These are phyloP conservation scores for Formica exsecta DNA, from an alignment of 1,140 invertebrate genomes.

Conservation along the genomic window DNA sequence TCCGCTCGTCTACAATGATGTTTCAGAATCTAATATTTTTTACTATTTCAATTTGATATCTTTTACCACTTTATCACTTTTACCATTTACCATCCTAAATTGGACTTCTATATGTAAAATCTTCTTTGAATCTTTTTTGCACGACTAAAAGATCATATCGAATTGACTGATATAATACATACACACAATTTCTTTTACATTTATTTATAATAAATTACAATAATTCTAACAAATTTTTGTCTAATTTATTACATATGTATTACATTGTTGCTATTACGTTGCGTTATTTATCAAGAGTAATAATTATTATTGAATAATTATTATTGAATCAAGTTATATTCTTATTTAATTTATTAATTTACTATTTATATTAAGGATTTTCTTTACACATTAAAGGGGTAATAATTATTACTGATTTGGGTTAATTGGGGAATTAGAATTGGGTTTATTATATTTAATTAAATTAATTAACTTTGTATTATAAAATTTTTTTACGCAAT, in stretches of 20 bases:
- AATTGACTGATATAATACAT: background rate
- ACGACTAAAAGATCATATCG: background rate
- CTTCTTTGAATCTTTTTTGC: background rate
- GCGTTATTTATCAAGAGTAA: background rate
- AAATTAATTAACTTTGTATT: background rate
- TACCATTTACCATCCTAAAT: no score
- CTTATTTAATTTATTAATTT: background rate
- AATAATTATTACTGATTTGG: slow-evolving; percentile 1
- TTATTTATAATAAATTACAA: background rate
- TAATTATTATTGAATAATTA: background rate
- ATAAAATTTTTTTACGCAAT: background rate
- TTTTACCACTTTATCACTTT: no score
- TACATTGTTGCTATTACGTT: background rate
- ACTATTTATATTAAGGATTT: background rate
- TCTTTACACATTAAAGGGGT: background rate
- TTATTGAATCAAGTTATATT: background rate
- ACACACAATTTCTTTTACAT: background rate
- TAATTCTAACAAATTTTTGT: no score
- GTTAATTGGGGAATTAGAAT: background rate
- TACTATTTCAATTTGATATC: background rate
- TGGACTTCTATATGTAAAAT: background rate
- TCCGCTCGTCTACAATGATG: background rate
- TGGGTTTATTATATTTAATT: background rate
- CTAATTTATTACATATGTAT: background rate
- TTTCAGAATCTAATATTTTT: background rate